Conservation (phyloP, 2,113 vertebrate genomes). For the Melanerpes aurifrons region DNA sequence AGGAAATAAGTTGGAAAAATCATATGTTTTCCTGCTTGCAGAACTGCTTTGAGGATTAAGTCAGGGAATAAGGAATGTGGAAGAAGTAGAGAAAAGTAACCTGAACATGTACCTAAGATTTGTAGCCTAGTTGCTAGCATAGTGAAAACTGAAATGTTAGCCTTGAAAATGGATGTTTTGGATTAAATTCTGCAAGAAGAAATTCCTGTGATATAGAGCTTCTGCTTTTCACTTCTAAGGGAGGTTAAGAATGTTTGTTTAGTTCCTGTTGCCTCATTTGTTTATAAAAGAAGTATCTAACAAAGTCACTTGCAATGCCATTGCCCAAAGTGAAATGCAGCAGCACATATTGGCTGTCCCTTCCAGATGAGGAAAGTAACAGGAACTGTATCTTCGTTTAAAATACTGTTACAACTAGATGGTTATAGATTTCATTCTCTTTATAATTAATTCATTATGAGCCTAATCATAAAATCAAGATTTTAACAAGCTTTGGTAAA, state of each 20-base stretch:
- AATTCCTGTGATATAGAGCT: not conserved
- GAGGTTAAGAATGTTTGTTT: not conserved
- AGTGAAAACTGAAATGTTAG: not conserved
- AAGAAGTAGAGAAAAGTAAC: not conserved
- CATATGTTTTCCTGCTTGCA: not conserved
- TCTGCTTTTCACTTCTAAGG: not conserved
- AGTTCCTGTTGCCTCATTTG: not conserved
- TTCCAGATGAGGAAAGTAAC: not conserved
- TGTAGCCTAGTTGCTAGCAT: not conserved
- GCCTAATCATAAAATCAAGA: not conserved
- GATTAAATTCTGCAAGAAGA: not conserved
- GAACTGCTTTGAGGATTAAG: not conserved
- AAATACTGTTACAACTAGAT: not conserved
- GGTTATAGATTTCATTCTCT: not conserved
- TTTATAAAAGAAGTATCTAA: not conserved
- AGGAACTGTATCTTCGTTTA: slow-evolving; percentile 17
- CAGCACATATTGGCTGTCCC: not conserved
- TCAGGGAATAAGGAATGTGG: not conserved
- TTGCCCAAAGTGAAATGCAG: not conserved
- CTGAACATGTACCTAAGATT: not conserved
- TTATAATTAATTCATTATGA: not conserved
- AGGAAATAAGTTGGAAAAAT: not conserved
- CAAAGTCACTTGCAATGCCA: not conserved
- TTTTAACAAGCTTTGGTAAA: not conserved
- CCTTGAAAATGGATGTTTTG: not conserved